These are phyloP conservation scores for Ennomos erosarius DNA, from an alignment of 2,888 invertebrate genomes.

Conservation along the genomic window DNA sequence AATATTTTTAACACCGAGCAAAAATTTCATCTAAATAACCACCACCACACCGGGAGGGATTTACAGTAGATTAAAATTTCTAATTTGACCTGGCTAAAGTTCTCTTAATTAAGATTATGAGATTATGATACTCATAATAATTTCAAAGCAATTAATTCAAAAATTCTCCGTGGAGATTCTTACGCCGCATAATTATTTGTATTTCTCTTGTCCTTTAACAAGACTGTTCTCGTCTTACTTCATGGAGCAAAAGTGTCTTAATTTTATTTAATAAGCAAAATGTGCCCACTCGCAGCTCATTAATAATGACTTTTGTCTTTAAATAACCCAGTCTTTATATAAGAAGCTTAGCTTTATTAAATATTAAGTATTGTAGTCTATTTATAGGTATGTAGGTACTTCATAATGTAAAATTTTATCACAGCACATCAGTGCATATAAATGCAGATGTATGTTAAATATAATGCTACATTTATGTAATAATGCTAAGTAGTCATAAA, in stretches of 20 bases:
- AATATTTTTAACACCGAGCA: conserved; percentile 42
- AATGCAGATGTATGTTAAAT: too few species aligned
- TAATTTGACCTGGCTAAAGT: conserved; percentile 74
- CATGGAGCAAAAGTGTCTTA: conserved; percentile 32
- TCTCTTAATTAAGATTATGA: conserved; percentile 82
- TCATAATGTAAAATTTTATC: too few species aligned
- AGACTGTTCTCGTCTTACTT: conserved; percentile 47
- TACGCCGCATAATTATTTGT: conserved; percentile 67
- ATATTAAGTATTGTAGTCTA: too few species aligned
- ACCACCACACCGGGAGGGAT: conserved; percentile 59
- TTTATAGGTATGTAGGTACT: too few species aligned
- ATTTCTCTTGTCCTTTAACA: conserved; percentile 50
- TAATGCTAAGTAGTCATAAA: too few species aligned
- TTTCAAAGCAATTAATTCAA: conserved; percentile 79
- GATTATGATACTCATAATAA: conserved; percentile 82
- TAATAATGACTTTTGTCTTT: too few species aligned
- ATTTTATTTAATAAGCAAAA: conserved; percentile 18
- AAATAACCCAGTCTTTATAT: too few species aligned
- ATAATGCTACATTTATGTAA: too few species aligned
- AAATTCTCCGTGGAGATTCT: conserved; percentile 67
- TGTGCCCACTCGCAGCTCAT: too few species aligned
- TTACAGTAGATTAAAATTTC: conserved; percentile 76
- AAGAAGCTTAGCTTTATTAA: too few species aligned
- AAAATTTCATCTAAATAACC: conserved; percentile 61
- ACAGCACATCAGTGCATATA: too few species aligned